phyloP scores from a whole-genome alignment of 2,113 vertebrate species.

The Megaleporinus macrocephalus region DNA sequence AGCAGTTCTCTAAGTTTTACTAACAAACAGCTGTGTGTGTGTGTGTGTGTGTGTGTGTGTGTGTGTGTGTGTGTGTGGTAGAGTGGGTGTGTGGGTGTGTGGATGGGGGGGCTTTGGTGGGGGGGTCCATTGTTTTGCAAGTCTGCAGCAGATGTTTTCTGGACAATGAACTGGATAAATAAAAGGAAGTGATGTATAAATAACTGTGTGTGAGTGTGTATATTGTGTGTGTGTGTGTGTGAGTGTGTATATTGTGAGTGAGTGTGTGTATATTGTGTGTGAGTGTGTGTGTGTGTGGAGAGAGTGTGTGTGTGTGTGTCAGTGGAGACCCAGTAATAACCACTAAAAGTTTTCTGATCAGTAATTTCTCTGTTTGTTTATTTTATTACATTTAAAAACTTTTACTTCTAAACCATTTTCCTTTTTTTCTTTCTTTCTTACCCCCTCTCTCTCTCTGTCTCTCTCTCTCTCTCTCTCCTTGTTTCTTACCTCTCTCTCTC shows the following conservation, averaged over 20 bases:
- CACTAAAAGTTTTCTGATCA: neutral
- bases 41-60: no score
- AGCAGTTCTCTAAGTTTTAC: no score
- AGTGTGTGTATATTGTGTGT: constrained; percentile 11
- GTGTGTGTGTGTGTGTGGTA: no score
- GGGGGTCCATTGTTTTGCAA: constrained; percentile 73
- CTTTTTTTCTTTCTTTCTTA: no score
- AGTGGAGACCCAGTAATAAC: neutral
- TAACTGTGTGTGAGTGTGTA: constrained; percentile 69
- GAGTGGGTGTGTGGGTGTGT: constrained; percentile 40
- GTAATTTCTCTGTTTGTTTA: no score
- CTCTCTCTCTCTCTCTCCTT: constrained; percentile 6
- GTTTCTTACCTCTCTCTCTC: constrained; percentile 5
- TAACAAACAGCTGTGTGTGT: no score
- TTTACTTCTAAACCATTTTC: no score
- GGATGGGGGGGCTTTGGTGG: neutral
- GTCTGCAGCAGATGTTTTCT: constrained; percentile 81
- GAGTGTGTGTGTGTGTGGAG: constrained; percentile 14
- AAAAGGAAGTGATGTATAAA: constrained; percentile 84
- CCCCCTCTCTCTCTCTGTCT: neutral
- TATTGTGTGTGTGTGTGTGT: constrained; percentile 56
- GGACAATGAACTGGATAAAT: constrained; percentile 86
- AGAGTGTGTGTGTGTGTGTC: constrained; percentile 36
- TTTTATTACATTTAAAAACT: no score
- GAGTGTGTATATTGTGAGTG: constrained; percentile 43